Conservation (phyloP, 2,888 invertebrate genomes). For the Andrena minutula region DNA sequence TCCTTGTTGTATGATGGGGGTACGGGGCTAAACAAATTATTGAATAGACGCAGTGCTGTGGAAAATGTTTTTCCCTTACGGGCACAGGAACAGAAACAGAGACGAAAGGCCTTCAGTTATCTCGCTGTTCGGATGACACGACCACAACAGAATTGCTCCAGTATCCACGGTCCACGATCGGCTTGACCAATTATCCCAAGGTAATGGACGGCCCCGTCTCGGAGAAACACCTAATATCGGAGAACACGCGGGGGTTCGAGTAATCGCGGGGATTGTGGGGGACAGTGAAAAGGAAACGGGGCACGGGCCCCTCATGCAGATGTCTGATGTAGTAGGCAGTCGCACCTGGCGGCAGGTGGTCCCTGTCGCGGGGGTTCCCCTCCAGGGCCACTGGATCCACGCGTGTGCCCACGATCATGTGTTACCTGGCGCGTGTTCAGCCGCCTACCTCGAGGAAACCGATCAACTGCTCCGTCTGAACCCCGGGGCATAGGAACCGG, state of each 20-base stretch:
- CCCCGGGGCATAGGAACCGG: slow-evolving; percentile 21
- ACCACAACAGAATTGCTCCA: background rate
- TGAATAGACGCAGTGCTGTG: background rate
- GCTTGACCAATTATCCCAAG: slow-evolving; percentile 10
- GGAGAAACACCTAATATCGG: slow-evolving; percentile 27
- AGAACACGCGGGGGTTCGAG: background rate
- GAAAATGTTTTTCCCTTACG: background rate
- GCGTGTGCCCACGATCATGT: slow-evolving; percentile 75
- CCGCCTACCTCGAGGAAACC: slow-evolving; percentile 38
- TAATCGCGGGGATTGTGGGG: slow-evolving; percentile 40
- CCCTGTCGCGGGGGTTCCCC: slow-evolving; percentile 71
- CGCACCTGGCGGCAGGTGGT: slow-evolving; percentile 81
- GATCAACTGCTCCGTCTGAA: slow-evolving; percentile 73
- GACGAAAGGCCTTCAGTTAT: too few species aligned
- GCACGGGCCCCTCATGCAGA: slow-evolving; percentile 80
- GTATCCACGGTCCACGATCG: background rate
- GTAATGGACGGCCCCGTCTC: slow-evolving; percentile 12
- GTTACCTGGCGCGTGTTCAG: slow-evolving; percentile 63
- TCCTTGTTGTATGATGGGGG: background rate
- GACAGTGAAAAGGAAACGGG: slow-evolving; percentile 74
- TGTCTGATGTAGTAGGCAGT: slow-evolving; percentile 72
- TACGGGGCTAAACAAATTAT: background rate
- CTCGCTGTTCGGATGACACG: too few species aligned
- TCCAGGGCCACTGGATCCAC: slow-evolving; percentile 32
- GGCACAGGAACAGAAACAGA: too few species aligned